Conservation (phyloP, 92 coral and sea anemone genomes). For the Epizoanthus illoricatus region DNA sequence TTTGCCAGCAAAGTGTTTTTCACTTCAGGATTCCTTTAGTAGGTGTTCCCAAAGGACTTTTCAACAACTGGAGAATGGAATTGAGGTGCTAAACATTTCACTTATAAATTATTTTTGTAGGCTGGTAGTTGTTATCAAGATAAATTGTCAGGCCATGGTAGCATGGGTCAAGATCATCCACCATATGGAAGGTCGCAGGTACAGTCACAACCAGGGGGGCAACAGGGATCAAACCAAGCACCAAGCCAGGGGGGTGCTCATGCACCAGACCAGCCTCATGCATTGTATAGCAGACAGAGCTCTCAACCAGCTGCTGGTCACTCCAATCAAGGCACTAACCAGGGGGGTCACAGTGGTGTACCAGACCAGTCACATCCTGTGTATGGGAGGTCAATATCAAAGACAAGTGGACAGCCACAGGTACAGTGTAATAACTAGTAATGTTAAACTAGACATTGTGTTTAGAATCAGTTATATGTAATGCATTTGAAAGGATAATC, state of each 20-base stretch:
- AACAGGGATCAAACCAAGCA: slow-evolving; percentile 11
- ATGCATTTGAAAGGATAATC: no score
- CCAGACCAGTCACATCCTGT: slow-evolving; percentile 17
- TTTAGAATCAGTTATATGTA: neutral
- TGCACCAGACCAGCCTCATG: neutral
- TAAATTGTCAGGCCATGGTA: neutral
- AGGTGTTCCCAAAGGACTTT: no score
- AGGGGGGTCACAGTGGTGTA: neutral
- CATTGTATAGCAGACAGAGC: neutral
- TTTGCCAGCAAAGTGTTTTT: no score
- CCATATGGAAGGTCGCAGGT: slow-evolving; percentile 9
- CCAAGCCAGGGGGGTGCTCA: slow-evolving; percentile 7
- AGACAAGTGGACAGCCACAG: slow-evolving; percentile 27
- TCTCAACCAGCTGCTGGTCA: slow-evolving; percentile 1
- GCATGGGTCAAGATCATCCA: slow-evolving; percentile 6
- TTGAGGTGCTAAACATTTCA: no score
- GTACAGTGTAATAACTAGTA: neutral
- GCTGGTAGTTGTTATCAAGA: slow-evolving; percentile 16
- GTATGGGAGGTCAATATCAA: neutral
- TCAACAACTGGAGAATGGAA: no score
- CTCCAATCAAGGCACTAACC: slow-evolving; percentile 10
- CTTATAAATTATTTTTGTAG: neutral
- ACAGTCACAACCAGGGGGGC: slow-evolving; percentile 4
- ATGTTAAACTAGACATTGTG: neutral
- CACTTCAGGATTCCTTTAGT: no score